Conservation (phyloP, 2,113 vertebrate species). For the Cyphomyrus plagiostoma region DNA sequence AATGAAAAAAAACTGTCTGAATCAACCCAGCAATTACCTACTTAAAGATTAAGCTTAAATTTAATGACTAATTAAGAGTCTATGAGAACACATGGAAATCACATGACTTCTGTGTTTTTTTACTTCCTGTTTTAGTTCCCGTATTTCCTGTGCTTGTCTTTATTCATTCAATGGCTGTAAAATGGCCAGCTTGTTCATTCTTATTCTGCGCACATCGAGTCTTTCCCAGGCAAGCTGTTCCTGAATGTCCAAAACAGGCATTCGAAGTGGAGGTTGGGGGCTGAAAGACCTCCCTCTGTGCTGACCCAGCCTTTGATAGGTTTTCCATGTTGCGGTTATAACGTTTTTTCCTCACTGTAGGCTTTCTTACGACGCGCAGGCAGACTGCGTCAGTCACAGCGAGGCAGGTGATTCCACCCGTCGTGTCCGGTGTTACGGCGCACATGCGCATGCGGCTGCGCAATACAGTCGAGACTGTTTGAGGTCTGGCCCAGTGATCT, state of each 20-base stretch:
- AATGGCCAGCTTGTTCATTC: neutral
- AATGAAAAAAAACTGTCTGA: neutral
- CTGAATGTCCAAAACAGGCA: slow-evolving; percentile 13
- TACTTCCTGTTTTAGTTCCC: neutral
- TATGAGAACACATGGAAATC: neutral
- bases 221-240: slow-evolving; percentile 7
- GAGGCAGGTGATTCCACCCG: neutral
- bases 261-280: slow-evolving; percentile 2
- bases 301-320: neutral
- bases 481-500: neutral
- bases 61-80: neutral
- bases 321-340: neutral
- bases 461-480: neutral
- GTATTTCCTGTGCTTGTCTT: neutral
- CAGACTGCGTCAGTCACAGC: neutral
- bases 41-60: neutral
- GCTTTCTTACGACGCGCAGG: neutral
- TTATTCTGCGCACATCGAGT: neutral
- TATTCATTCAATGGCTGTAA: neutral
- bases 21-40: neutral
- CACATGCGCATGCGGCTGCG: no score
- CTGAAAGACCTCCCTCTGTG: neutral
- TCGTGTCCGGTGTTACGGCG: neutral
- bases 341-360: neutral
- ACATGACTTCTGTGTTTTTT: neutral